Conservation (phyloP, 1,140 invertebrate genomes). For the Lasioglossum baleicum region DNA sequence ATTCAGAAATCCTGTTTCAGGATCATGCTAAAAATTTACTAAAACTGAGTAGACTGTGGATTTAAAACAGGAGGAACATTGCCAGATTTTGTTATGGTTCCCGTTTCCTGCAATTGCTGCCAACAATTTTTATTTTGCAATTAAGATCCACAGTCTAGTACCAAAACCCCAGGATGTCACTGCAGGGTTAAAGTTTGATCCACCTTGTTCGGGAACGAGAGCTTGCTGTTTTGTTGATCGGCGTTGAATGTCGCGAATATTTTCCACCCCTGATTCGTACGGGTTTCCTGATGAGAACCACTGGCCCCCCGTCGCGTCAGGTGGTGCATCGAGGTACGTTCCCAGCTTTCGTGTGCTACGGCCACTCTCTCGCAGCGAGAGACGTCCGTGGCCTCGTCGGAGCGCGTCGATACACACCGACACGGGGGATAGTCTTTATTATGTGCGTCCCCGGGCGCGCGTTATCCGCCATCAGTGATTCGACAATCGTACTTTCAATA, state of each 20-base stretch:
- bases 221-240: too few species aligned
- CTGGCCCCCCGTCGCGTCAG: constrained; percentile 70
- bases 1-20: not conserved
- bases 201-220: too few species aligned
- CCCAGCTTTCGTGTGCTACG: constrained; percentile 62
- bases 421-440: constrained; percentile 63
- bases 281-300: constrained; percentile 60
- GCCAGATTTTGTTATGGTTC: too few species aligned
- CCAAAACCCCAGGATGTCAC: too few species aligned
- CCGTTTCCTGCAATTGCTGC: too few species aligned
- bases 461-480: constrained; percentile 69
- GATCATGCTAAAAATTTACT: too few species aligned
- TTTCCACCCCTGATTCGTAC: not conserved
- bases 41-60: too few species aligned
- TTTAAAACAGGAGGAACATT: too few species aligned
- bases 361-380: constrained; percentile 46
- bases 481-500: constrained; percentile 69
- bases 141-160: too few species aligned
- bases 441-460: constrained; percentile 45
- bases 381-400: constrained; percentile 58
- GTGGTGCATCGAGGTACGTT: constrained; percentile 64
- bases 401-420: constrained; percentile 46
- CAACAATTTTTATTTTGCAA: too few species aligned
- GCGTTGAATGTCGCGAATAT: not conserved
- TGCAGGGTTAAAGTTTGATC: too few species aligned